phyloP scores from a whole-genome alignment of 2,888 invertebrate species.

The Trachelus stipa region DNA sequence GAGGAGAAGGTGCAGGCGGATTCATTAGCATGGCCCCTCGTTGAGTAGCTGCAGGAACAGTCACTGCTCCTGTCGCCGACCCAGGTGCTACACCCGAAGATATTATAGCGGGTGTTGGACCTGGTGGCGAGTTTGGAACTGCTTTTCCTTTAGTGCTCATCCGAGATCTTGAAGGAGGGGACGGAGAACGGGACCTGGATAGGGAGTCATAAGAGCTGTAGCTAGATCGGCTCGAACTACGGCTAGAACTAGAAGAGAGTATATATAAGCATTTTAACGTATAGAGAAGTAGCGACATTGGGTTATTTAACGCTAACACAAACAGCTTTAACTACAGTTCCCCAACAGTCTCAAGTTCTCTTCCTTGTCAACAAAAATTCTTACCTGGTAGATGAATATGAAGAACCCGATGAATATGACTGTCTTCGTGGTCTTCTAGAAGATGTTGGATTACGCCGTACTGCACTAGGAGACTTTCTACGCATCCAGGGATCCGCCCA shows the following conservation, averaged over 20 bases:
- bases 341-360: too few relatives aligned
- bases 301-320: too few relatives aligned
- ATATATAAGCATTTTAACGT: constrained; percentile 28
- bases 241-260: constrained; percentile 65
- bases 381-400: constrained; percentile 74
- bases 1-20: constrained; percentile 76
- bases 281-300: too few relatives aligned
- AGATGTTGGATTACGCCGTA: constrained; percentile 52
- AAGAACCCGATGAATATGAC: constrained; percentile 81
- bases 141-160: constrained; percentile 60
- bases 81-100: constrained; percentile 26
- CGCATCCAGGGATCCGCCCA: constrained; percentile 98
- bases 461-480: constrained; percentile 72
- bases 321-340: too few relatives aligned
- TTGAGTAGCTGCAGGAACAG: constrained; percentile 71
- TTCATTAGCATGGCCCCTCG: constrained; percentile 78
- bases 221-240: constrained; percentile 68
- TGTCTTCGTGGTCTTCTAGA: constrained; percentile 67
- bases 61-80: constrained; percentile 29
- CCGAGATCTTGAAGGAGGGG: constrained; percentile 66
- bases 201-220: constrained; percentile 68
- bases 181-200: constrained; percentile 67
- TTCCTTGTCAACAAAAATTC: constrained; percentile 13
- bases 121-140: constrained; percentile 52
- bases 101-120: constrained; percentile 42